Evolutionary conservation across 1,140 invertebrate species (phyloP), one percentile per base, ranked within the genome.

Genomic region (Drosophila punjabiensis): DNA sequence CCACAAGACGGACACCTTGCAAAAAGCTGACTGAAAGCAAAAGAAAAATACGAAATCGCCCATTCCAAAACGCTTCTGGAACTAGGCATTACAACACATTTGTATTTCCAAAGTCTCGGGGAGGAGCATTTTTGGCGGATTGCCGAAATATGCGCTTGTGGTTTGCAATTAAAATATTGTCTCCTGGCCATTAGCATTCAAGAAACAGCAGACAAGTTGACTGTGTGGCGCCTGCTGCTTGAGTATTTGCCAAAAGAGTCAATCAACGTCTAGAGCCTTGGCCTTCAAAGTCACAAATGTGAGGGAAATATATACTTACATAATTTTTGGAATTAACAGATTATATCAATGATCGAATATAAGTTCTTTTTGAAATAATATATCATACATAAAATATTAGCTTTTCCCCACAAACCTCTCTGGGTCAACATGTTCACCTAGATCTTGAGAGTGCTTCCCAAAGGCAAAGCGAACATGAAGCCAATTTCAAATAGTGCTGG

Each of bases 1-100:
- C 47, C 70, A 61, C 28, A 53, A 62, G 70, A n/a, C 68, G 58
- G 70, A 74, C 70, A 74, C 70, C 70, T 74, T 74, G 70, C 70
- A 70, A 74, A 74, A 74, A 74, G 47, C 30, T 45, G 14, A 18
- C 68, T 68, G 50, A 70, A 56, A 56, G n/a, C 33, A 28, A 43
- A 53, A 53, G 35, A 13, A 8, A 62, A 10, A 64, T 43, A 63
- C 50, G 20, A 58, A 56, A 53, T 67, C 30, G 16, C 3, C 47
- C 33, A 45, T 71, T 32, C 55, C 35, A 73, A 74, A 74, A 61
- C 28, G 37, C 70, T 73, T 74, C 56, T 74, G 70, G 55, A 62
- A 74, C 32, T 43, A 32, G 5, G 68, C 24, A n/a, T 74, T 74
- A 35, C 70, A 74, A 32, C 37, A 62, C 47, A 13, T 20, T 7